phyloP scores from a whole-genome alignment of 2,113 vertebrate species.

The Euleptes europaea region DNA sequence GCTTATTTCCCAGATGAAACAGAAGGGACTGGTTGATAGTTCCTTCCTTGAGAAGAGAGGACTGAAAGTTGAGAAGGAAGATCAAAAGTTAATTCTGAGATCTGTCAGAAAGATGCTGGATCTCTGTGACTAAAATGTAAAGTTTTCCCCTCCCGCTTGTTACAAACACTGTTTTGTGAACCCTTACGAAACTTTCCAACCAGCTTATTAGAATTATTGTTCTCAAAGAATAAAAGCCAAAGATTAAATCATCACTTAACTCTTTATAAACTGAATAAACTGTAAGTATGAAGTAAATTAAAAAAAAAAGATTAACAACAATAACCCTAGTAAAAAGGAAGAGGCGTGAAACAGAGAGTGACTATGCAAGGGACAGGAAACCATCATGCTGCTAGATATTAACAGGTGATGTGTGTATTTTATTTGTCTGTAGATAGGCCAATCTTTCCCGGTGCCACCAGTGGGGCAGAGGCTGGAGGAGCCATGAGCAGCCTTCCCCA shows the following conservation, averaged over 20 bases:
- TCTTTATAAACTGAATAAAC: not conserved
- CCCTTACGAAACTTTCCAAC: not conserved
- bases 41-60: constrained; percentile 84
- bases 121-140: not conserved
- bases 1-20: constrained; percentile 81
- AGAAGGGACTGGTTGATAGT: constrained; percentile 78
- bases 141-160: not conserved
- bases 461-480: no score
- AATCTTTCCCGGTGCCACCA: no score
- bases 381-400: constrained; percentile 50
- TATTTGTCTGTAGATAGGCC: constrained; percentile 28
- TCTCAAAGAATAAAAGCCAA: not conserved
- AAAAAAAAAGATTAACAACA: no score
- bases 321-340: constrained; percentile 3
- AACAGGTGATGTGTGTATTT: constrained; percentile 33
- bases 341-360: not conserved
- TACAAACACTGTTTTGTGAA: not conserved
- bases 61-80: constrained; percentile 81
- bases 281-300: not conserved
- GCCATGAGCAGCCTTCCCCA: no score
- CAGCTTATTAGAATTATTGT: not conserved
- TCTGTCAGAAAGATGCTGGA: constrained; percentile 71
- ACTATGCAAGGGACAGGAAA: constrained; percentile 12
- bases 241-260: not conserved
- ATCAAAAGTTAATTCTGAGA: constrained; percentile 84